Conservation (phyloP, 2,113 vertebrate genomes). For the Lepidiolamprologus cunningtoni region DNA sequence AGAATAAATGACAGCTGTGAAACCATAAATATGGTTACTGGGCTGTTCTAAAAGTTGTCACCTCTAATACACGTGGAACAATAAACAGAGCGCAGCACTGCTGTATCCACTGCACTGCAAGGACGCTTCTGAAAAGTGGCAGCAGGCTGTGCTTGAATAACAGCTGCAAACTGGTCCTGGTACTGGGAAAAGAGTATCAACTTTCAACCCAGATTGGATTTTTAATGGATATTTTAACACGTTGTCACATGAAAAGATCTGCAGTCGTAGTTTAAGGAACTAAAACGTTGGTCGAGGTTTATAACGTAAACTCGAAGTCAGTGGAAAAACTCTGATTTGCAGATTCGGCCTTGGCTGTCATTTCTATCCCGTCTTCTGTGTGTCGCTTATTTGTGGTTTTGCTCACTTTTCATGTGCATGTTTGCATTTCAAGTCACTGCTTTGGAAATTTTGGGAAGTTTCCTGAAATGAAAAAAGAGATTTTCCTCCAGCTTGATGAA, state of each 20-base stretch:
- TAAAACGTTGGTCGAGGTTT: rapidly evolving
- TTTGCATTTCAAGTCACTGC: constrained; percentile 2
- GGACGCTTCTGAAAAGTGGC: neutral
- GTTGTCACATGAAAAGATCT: neutral
- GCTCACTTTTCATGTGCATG: neutral
- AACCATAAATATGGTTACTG: neutral
- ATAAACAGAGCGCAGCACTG: rapidly evolving
- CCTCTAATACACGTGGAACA: neutral
- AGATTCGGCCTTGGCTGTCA: neutral
- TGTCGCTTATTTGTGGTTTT: neutral
- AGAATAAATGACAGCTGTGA: neutral
- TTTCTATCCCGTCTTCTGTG: neutral
- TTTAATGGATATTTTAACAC: neutral
- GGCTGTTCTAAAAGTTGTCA: neutral
- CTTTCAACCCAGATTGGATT: neutral
- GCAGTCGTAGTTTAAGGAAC: neutral
- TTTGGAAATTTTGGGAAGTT: neutral
- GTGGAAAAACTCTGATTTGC: neutral
- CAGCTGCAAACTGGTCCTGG: neutral
- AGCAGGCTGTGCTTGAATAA: neutral
- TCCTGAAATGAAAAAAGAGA: neutral
- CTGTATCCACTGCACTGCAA: neutral
- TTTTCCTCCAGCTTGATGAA: constrained; percentile 2
- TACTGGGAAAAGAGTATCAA: neutral
- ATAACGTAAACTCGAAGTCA: neutral